Base-by-base conservation (phyloP, 2,888 invertebrate genomes). In the Thereva nobilitata region DNA sequence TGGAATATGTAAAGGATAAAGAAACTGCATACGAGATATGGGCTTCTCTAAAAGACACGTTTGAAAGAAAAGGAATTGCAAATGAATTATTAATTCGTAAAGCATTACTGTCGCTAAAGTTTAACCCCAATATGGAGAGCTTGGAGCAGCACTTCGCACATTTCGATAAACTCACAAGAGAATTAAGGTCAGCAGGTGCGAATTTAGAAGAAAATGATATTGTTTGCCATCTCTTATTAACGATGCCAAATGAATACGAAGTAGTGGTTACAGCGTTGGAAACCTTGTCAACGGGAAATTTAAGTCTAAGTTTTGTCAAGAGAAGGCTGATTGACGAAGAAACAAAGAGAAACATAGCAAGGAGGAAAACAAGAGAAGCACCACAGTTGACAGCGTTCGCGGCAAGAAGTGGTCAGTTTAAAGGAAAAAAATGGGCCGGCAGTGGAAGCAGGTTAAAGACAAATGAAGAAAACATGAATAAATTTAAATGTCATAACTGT, bases 171-270 rank as follows among this genome's bases (percentile, higher is more conserved):
- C 53, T 77, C 6, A 72, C 78, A 1, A 70, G 71, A 4, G 77
- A 79, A 55, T 70, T 79, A 47, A 12, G 71, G 4, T 72, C 76
- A 3, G 75, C 78, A 7, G 78, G 79, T 10, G 77, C 75, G 75
- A 77, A 23, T n/a, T n/a, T n/a, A n/a, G n/a, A n/a, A n/a, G 78
- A 80, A 71, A 75, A 72, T 4, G 76, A 77, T 61, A 77, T 76
- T 69, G 70, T 78, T 5, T 71, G 76, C 0, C 76, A 78, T 69
- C 71, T 78, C 9, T 70, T 79, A 9, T 53, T 78, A 1, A 77
- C 77, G 10, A 63, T 79, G 41, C 77, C 78, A 5, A n/a, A 72
- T 23, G 57, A 68, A 10, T 78, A 78, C 69, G 75, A 78, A 65
- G 75, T 75, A 3, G 73, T 78, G 3, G 72, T 77, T 10, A 78